phyloP scores from a whole-genome alignment of 2,888 invertebrate genomes.

The Ceraclea dissimilis region DNA sequence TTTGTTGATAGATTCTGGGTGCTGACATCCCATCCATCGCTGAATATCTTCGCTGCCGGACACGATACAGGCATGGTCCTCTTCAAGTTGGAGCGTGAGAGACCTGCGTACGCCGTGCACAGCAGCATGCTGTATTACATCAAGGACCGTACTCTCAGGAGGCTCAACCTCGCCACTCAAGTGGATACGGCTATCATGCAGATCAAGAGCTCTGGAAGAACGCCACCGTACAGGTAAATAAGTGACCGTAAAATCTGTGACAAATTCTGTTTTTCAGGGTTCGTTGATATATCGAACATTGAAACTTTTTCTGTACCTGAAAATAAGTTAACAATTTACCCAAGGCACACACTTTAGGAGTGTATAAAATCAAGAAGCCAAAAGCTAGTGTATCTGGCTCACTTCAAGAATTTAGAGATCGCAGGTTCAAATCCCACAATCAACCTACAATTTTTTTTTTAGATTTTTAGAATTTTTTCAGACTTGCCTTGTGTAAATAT shows the following conservation, averaged over 20 bases:
- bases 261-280: neutral
- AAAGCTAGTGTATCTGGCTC: too few species aligned
- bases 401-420: too few species aligned
- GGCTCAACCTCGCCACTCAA: conserved; percentile 86
- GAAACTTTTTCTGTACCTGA: too few species aligned
- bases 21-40: conserved; percentile 84
- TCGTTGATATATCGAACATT: too few species aligned
- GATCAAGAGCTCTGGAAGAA: conserved; percentile 72
- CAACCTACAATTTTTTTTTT: too few species aligned
- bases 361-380: too few species aligned
- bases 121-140: conserved; percentile 92
- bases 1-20: conserved; percentile 88
- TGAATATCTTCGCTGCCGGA: conserved; percentile 98
- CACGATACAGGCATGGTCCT: conserved; percentile 97
- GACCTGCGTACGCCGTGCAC: conserved; percentile 92
- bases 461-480: too few species aligned
- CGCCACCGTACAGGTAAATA: conserved; percentile 57
- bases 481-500: too few species aligned
- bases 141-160: conserved; percentile 85
- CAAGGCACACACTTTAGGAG: too few species aligned
- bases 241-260: too few species aligned
- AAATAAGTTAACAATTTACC: too few species aligned
- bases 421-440: too few species aligned
- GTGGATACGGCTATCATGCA: conserved; percentile 92
- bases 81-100: conserved; percentile 86